These are phyloP conservation scores for Rousettus madagascariensis DNA, from an alignment of 2,797 vertebrate genomes.

Conservation along the genomic window DNA sequence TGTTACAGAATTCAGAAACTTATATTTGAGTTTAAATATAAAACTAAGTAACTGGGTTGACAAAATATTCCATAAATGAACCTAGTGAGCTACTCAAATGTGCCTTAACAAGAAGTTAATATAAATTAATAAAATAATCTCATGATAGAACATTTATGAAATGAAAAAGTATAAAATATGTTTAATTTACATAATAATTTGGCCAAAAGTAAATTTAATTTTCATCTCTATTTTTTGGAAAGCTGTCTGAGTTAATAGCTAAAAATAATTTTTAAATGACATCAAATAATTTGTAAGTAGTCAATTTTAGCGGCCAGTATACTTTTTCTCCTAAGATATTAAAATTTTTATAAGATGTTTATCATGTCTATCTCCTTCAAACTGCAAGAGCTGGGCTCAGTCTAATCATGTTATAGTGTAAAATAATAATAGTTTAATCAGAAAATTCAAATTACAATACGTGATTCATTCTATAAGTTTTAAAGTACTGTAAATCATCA, in stretches of 20 bases:
- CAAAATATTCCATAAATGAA: neutral
- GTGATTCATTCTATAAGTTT: neutral
- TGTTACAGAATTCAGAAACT: neutral
- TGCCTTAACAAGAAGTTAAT: neutral
- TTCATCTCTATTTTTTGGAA: neutral
- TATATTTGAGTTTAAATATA: neutral
- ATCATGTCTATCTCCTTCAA: neutral
- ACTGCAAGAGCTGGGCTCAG: neutral
- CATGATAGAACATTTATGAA: neutral
- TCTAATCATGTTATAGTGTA: neutral
- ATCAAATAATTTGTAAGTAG: neutral
- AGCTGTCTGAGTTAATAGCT: neutral
- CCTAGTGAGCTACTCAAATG: neutral
- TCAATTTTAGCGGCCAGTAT: neutral
- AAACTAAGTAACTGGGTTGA: neutral
- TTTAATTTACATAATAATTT: neutral
- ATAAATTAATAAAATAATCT: slow-evolving; percentile 38
- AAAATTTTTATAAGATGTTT: neutral
- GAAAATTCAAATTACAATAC: neutral
- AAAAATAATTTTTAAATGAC: neutral
- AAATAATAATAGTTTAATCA: neutral
- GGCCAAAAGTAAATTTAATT: neutral
- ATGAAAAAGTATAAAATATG: neutral
- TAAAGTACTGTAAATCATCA: neutral
- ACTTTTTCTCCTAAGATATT: neutral